Base-by-base conservation (phyloP, 2,113 vertebrate species). In the Vulpes lagopus region DNA sequence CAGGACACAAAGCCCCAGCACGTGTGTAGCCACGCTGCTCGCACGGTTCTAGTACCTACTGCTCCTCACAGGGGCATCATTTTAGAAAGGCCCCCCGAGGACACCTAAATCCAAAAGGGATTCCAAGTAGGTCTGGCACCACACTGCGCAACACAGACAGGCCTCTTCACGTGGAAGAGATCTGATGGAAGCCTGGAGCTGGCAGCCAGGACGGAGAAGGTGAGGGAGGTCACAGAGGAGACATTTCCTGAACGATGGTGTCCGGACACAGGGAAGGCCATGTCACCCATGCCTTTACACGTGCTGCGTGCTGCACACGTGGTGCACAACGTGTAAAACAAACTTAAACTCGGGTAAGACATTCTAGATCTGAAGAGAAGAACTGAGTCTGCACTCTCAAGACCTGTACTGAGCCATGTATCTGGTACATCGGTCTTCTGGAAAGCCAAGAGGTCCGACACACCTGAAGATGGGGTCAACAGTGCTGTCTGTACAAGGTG, bases 401-500 rank as follows among this genome's bases (percentile, higher is more conserved):
- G 25, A 17, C 1, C 69, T 11, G 10, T 8, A 1, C 4, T 15
- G 49, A 20, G 64, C 69, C 4, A 12, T 59, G 90, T 9, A 1
- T 10, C 19, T 8, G 15, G 19, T 5, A 3, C 23, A 4, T 2
- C 5, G 1, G 11, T 23, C 27, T 49, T 12, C 35, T 3, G 23
- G 78, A 23, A 89, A 57, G n/a, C n/a, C 23, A 43, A 35, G n/a
- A 32, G 4, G 16, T 6, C 57, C 10, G 3, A 38, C 35, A 8
- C 23, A 11, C 0, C 25, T 27, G 16, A 76, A 32, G 38, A 23
- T 0, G 35, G 27, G 8, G 30, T 0, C 67, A 38, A 81, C 25
- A n/a, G 5, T 0, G 5, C 0, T 3, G 3, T 2, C 5, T 0
- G 0, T 4, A 43, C 43, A 43, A 43, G 15, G 3, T 5, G 15